Percentiles rank a stretch among this genome's conserved stretches.
Conservation (phyloP, 2,797 vertebrate species). For the Epinephelus coioides region DNA sequence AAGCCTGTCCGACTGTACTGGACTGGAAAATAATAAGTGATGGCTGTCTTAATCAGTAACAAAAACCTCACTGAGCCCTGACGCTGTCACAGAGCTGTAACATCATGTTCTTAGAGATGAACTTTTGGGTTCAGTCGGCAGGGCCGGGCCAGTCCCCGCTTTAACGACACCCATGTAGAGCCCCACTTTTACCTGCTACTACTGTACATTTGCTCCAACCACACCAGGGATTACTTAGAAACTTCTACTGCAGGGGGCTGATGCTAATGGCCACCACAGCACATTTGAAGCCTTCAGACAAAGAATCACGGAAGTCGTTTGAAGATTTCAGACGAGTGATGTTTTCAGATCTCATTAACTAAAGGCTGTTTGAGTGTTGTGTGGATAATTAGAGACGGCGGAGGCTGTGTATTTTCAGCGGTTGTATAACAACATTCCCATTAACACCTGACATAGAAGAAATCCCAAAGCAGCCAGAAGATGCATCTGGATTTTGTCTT, state of each 20-base stretch:
- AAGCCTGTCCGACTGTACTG: slow-evolving; percentile 56
- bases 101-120: slow-evolving; percentile 63
- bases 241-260: slow-evolving; percentile 50
- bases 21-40: slow-evolving; percentile 82
- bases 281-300: slow-evolving; percentile 72
- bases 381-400: slow-evolving; percentile 79
- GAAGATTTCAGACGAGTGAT: slow-evolving; percentile 78
- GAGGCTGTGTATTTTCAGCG: slow-evolving; percentile 73
- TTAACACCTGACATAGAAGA: slow-evolving; percentile 80
- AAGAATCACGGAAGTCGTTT: slow-evolving; percentile 75
- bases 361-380: slow-evolving; percentile 79
- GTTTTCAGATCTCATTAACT: slow-evolving; percentile 84
- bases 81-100: slow-evolving; percentile 57
- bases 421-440: slow-evolving; percentile 77
- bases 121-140: slow-evolving; percentile 42
- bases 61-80: slow-evolving; percentile 64
- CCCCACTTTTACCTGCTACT: slow-evolving; percentile 48
- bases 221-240: slow-evolving; percentile 59
- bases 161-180: slow-evolving; percentile 49
- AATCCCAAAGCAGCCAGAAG: slow-evolving; percentile 77
- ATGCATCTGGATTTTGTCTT: slow-evolving; percentile 76
- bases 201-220: slow-evolving; percentile 37
- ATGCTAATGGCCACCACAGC: slow-evolving; percentile 68
- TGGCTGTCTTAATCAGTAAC: slow-evolving; percentile 83
- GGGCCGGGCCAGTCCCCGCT: slow-evolving; percentile 12